Percentiles rank a stretch among this genome's conserved stretches.
Conservation (phyloP, 2,113 vertebrate genomes). For the Lophura nycthemera region DNA sequence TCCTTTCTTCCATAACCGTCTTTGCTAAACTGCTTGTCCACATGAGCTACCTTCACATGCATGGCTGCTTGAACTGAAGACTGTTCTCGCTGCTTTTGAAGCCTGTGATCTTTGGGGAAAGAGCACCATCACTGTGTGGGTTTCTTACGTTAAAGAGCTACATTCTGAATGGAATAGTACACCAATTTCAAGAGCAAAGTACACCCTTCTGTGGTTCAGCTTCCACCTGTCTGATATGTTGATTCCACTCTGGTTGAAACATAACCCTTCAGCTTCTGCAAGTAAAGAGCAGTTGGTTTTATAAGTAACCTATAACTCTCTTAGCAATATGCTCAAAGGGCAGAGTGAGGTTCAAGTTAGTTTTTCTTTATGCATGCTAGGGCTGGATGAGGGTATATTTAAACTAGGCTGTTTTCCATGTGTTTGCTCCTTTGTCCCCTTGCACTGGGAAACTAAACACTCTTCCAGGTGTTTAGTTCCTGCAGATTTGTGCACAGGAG, state of each 20-base stretch:
- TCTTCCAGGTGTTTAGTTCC: background rate
- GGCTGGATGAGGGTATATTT: background rate
- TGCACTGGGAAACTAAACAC: background rate
- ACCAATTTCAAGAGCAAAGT: background rate
- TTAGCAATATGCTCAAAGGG: background rate
- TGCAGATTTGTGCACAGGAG: background rate
- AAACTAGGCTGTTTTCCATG: background rate
- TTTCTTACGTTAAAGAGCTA: background rate
- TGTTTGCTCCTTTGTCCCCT: background rate
- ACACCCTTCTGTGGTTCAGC: background rate
- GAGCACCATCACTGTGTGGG: accelerated
- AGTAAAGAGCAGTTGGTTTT: background rate
- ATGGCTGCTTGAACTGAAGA: background rate
- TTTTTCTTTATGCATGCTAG: background rate
- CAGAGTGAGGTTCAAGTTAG: background rate
- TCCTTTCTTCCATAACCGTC: background rate
- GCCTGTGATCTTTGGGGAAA: background rate
- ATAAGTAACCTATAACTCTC: constrained; percentile 11
- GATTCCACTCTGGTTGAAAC: constrained; percentile 26
- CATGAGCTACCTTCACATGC: background rate
- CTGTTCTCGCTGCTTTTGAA: background rate
- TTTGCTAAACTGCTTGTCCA: background rate
- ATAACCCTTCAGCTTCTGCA: background rate
- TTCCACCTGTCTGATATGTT: background rate
- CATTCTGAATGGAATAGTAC: accelerated